Evolutionary conservation across 2,113 vertebrate genomes (phyloP).

Genomic region (Sula dactylatra): DNA sequence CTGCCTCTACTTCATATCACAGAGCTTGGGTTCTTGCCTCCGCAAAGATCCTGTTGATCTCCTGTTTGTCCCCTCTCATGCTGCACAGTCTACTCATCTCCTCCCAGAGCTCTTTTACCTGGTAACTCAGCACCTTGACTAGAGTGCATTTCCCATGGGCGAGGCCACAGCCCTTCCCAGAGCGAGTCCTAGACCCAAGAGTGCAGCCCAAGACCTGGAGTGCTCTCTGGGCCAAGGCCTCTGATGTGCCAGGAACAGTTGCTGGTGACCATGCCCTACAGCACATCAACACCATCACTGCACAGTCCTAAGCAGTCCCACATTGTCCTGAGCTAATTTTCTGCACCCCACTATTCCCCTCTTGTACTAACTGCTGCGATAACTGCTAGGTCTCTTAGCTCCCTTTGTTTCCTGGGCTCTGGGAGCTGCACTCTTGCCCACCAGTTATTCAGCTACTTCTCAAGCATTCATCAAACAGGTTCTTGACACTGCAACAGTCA

Average conservation of each 20-base stretch:
- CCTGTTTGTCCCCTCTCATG: not conserved
- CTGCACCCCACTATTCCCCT: not conserved
- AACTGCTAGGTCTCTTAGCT: not conserved
- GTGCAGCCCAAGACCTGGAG: not conserved
- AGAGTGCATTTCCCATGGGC: not conserved
- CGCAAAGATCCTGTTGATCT: not conserved
- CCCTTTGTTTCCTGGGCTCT: not conserved
- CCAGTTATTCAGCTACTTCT: not conserved
- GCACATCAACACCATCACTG: not conserved
- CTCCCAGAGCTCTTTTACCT: not conserved
- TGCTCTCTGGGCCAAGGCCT: not conserved
- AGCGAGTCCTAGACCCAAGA: not conserved
- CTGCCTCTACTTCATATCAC: not conserved
- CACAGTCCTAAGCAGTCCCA: not conserved
- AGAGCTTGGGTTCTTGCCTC: not conserved
- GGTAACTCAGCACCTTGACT: not conserved
- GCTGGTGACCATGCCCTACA: not conserved
- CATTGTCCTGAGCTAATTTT: not conserved
- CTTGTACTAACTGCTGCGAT: not conserved
- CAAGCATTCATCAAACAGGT: not conserved
- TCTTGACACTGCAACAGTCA: not conserved
- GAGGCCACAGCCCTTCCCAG: not conserved
- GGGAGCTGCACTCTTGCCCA: not conserved
- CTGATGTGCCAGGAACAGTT: not conserved
- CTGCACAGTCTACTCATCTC: not conserved